phyloP scores from a whole-genome alignment of 1,140 invertebrate genomes.

The Trichogramma pretiosum region DNA sequence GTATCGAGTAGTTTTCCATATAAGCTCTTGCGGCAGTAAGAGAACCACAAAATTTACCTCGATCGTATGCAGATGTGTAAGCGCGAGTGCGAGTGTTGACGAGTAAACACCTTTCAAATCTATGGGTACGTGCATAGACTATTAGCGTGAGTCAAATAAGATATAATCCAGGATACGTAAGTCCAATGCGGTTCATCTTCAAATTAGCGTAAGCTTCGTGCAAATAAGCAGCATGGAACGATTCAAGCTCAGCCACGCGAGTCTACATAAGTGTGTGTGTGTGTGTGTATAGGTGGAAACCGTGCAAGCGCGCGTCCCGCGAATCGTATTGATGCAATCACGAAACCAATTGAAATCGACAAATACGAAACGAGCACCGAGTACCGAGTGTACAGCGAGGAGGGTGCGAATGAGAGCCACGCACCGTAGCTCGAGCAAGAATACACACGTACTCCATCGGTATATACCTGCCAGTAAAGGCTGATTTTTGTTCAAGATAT shows the following conservation, averaged over 20 bases:
- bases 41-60: no score
- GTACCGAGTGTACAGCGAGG: slow-evolving; percentile 19
- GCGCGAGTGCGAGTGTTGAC: no score
- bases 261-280: not conserved
- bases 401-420: slow-evolving; percentile 8
- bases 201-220: not conserved
- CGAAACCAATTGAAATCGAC: slow-evolving; percentile 36
- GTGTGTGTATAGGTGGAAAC: not conserved
- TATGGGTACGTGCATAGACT: no score
- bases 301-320: not conserved
- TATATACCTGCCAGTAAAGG: not conserved
- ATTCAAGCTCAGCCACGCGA: not conserved
- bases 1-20: no score
- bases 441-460: no score
- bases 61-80: no score
- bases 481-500: not conserved
- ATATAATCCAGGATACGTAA: no score
- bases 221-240: not conserved
- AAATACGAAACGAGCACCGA: slow-evolving; percentile 27
- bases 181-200: not conserved
- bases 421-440: no score
- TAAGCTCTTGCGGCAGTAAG: no score
- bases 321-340: slow-evolving; percentile 32
- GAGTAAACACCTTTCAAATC: not conserved
- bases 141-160: no score